Evolutionary conservation across 1,140 invertebrate species (phyloP).

Genomic region (Penaeus vannamei): DNA sequence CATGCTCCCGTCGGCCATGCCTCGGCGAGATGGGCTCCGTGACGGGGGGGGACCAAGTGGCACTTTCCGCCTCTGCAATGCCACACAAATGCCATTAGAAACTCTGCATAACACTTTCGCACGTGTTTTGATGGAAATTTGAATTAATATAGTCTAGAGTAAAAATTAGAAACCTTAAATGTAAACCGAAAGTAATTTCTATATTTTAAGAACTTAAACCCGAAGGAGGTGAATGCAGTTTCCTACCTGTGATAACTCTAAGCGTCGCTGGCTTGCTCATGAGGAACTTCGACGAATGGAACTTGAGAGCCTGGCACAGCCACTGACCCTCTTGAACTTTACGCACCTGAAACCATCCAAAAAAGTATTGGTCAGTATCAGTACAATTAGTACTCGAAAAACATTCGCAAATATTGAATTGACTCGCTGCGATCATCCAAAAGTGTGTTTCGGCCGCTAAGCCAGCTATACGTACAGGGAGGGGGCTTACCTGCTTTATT

Average conservation of each 20-base stretch:
- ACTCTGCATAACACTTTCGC: too few relatives aligned
- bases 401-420: too few relatives aligned
- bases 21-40: background rate
- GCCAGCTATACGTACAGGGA: background rate
- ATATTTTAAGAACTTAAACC: background rate
- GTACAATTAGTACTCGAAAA: too few relatives aligned
- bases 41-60: constrained; percentile 37
- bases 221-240: background rate
- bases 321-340: constrained; percentile 57
- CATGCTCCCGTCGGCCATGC: constrained; percentile 22
- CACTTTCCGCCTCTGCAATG: constrained; percentile 50
- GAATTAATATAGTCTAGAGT: too few relatives aligned
- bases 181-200: background rate
- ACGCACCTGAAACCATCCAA: constrained; percentile 36
- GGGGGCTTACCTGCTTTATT: constrained; percentile 39
- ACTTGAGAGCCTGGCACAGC: constrained; percentile 51
- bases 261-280: constrained; percentile 37
- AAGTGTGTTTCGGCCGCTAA: too few relatives aligned
- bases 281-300: constrained; percentile 44
- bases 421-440: too few relatives aligned
- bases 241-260: constrained; percentile 56
- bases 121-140: too few relatives aligned
- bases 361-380: background rate
- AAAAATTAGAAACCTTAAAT: too few relatives aligned
- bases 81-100: background rate